Conservation (phyloP, 2,797 vertebrate genomes). For the Discoglossus pictus region DNA sequence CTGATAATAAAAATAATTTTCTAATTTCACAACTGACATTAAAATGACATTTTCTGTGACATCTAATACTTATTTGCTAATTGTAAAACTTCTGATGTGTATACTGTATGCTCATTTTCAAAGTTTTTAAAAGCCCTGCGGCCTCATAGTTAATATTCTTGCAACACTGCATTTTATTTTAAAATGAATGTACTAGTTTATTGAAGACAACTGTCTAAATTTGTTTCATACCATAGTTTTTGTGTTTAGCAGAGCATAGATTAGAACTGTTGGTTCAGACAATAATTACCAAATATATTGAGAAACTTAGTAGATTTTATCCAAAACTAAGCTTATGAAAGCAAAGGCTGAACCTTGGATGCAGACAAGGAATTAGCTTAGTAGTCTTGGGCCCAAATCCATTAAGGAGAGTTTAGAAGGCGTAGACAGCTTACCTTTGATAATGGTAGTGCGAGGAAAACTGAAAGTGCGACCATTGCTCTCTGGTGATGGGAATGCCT, state of each 20-base stretch:
- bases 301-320: too few species aligned
- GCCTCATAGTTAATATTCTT: not conserved
- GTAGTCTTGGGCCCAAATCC: too few species aligned
- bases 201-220: not conserved
- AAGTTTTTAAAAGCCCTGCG: conserved; percentile 41
- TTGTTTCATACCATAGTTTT: not conserved
- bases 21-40: conserved; percentile 61
- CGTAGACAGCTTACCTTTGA: too few species aligned
- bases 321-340: too few species aligned
- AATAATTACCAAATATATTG: not conserved
- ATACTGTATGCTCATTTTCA: conserved; percentile 59
- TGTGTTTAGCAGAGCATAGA: conserved; percentile 3
- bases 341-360: too few species aligned
- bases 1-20: conserved; percentile 64
- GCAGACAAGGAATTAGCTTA: too few species aligned
- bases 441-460: too few species aligned
- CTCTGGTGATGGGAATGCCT: too few species aligned
- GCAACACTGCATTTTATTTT: not conserved
- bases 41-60: conserved; percentile 64
- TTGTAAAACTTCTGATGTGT: conserved; percentile 68
- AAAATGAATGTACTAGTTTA: not conserved
- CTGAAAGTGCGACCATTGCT: too few species aligned
- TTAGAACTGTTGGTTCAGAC: not conserved
- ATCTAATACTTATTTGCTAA: conserved; percentile 67
- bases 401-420: too few species aligned